phyloP scores from a whole-genome alignment of 30 jellyfish, hydroid and myxozoan genomes.

The Turritopsis dohrnii region DNA sequence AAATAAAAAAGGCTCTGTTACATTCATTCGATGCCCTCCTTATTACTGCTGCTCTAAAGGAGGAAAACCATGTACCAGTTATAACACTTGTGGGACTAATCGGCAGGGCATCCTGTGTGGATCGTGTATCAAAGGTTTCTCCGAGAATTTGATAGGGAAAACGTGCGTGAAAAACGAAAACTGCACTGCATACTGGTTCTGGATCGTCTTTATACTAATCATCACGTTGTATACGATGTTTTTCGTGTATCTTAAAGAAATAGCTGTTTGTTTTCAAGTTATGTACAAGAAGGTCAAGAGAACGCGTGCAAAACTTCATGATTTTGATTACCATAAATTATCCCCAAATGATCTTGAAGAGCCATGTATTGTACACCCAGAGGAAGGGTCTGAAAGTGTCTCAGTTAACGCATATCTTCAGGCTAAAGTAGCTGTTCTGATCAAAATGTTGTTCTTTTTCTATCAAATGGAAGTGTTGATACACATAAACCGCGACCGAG shows the following conservation, averaged over 20 bases:
- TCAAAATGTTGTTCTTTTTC: neutral
- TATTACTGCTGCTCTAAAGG: constrained; percentile 25
- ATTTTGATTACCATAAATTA: neutral
- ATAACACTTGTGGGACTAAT: constrained; percentile 31
- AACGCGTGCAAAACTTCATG: neutral
- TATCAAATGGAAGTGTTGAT: neutral
- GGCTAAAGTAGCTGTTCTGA: neutral
- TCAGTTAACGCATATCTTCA: neutral
- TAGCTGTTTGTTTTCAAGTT: neutral
- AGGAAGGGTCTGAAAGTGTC: neutral
- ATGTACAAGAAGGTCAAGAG: neutral
- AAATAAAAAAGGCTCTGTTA: constrained; percentile 4
- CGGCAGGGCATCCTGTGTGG: constrained; percentile 32
- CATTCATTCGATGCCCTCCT: constrained; percentile 13
- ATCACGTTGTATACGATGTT: constrained; percentile 2
- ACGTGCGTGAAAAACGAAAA: constrained; percentile 11
- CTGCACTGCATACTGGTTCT: constrained; percentile 13
- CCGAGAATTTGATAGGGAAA: constrained; percentile 27
- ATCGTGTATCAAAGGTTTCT: constrained; percentile 19
- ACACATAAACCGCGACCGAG: neutral
- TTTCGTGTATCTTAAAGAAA: constrained; percentile 29
- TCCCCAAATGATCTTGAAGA: neutral
- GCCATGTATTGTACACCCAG: neutral
- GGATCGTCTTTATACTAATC: constrained; percentile 17
- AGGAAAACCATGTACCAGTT: constrained; percentile 26